Conservation (phyloP, 2,797 vertebrate species). For the Rhynchonycteris naso region DNA sequence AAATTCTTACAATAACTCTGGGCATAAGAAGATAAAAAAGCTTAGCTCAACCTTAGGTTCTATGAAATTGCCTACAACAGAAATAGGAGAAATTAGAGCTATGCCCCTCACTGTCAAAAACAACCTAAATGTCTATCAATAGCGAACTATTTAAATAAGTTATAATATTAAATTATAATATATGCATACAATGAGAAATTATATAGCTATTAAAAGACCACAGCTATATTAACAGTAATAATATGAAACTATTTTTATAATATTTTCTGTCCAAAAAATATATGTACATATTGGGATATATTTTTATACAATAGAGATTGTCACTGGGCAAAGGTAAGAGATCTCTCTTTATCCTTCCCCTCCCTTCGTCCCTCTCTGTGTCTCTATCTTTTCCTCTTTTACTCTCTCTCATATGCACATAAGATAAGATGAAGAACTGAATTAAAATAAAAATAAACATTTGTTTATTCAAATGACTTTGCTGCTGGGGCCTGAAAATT, state of each 20-base stretch:
- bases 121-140: background rate
- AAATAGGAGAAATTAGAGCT: background rate
- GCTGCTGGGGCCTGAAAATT: background rate
- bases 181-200: background rate
- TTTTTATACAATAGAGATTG: background rate
- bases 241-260: background rate
- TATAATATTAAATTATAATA: background rate
- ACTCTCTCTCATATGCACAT: background rate
- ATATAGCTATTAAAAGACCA: background rate
- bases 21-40: background rate
- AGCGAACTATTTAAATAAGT: background rate
- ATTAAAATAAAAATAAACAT: background rate
- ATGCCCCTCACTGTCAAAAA: background rate
- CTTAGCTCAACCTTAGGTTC: background rate
- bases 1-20: background rate
- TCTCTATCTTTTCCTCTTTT: background rate
- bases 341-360: background rate
- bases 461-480: slow-evolving; percentile 42
- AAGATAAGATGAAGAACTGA: background rate
- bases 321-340: background rate
- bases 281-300: background rate
- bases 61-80: background rate
- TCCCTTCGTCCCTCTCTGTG: background rate
- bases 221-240: background rate
- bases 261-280: background rate